A percentile compares a stretch with the other conserved stretches of the same genome.
These are phyloP conservation scores for Pseudomyrmex pallidus DNA, from an alignment of 1,140 invertebrate genomes.

Conservation along the genomic window DNA sequence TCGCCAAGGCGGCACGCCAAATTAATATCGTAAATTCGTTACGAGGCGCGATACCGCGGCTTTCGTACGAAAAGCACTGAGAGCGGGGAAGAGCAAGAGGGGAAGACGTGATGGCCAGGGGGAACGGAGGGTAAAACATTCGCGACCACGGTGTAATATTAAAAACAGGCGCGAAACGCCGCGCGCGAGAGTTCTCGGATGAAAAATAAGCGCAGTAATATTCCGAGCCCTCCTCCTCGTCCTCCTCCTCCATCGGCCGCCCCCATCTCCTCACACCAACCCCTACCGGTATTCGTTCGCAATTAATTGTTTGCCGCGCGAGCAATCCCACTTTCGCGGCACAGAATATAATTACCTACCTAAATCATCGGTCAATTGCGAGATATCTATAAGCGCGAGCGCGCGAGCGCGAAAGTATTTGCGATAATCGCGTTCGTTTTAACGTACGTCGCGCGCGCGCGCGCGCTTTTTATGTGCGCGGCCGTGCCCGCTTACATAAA, in stretches of 20 bases:
- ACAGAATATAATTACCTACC: conserved; percentile 76
- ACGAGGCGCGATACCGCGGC: conserved; percentile 72
- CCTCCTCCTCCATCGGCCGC: not conserved
- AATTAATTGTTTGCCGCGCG: conserved; percentile 76
- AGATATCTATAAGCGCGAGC: conserved; percentile 67
- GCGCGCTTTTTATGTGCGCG: conserved; percentile 36
- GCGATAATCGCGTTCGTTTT: conserved; percentile 52
- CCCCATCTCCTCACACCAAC: conserved; percentile 9
- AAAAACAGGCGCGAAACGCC: conserved; percentile 76
- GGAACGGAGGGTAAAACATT: conserved; percentile 70
- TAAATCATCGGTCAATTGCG: conserved; percentile 75
- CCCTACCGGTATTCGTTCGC: conserved; percentile 71
- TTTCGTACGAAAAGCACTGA: conserved; percentile 52
- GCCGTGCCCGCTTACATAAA: conserved; percentile 37
- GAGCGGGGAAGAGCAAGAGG: not conserved
- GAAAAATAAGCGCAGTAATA: conserved; percentile 76
- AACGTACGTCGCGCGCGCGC: conserved; percentile 29
- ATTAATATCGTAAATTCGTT: conserved; percentile 77
- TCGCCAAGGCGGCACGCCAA: conserved; percentile 75
- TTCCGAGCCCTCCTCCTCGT: conserved; percentile 64
- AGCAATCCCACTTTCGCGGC: conserved; percentile 75
- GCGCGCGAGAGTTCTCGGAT: conserved; percentile 68
- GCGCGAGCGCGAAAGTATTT: conserved; percentile 46
- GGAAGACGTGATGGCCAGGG: conserved; percentile 9
- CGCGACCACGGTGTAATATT: conserved; percentile 76